Evolutionary conservation across 1,140 invertebrate genomes (phyloP), one percentile per base, ranked within the genome.

Genomic region (Chironomus tepperi): DNA sequence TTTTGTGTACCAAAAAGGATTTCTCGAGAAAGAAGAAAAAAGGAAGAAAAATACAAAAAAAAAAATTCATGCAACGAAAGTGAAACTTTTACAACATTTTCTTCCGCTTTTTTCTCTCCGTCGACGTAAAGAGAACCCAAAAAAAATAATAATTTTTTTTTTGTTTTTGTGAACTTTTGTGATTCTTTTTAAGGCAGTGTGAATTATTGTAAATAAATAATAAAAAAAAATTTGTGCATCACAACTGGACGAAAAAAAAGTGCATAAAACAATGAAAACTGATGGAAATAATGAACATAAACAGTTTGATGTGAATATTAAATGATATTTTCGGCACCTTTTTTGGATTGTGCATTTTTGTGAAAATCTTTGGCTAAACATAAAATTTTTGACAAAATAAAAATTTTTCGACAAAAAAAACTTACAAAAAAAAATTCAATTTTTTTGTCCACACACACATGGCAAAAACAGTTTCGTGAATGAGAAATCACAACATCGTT

Each of bases 231-330:
- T 2, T 34, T 34, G 24, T 34, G 24, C 24, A 34, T 34, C 24
- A 34, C 24, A 34, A 34, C 24, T 34, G 24, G 24, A 12, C 47
- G 47, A 10, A 57, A 57, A 57, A 57, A 57, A 12, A 12, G 47
- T 57, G 47, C 9, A 57, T 10, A 57, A 57, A 70, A 70, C n/a
- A 70, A 70, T 70, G 65, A 70, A 70, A 70, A 70, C 18, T 70
- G 2, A 18, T 16, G 18, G 18, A 18, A 19, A 70, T 21, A 18
- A 19, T 19, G 16, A 70, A 70, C 16, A 19, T 5, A 21, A 70
- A 70, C 65, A 18, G 16, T 19, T 70, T 19, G 18, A 21, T 70
- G 65, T 70, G 19, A 70, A 19, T 18, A 19, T 18, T 70, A 70
- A 70, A 70, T 70, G 65, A 70, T 70, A 70, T 34, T 34, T 34